phyloP scores from a whole-genome alignment of 1,140 invertebrate species.

The Rhynchophorus ferrugineus region DNA sequence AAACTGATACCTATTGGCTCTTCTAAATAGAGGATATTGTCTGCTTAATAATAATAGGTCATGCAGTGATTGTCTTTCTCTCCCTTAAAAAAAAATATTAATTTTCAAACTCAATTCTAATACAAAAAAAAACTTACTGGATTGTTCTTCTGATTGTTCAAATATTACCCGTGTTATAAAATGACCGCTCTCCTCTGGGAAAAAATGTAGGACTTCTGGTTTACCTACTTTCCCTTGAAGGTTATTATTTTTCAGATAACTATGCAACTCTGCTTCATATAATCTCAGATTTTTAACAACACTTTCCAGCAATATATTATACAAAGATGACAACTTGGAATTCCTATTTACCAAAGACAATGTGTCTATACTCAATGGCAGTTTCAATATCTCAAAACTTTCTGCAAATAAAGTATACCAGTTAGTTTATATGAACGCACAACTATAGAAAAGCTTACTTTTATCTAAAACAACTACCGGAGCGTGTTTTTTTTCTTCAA shows the following conservation, averaged over 20 bases:
- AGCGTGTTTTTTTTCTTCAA: constrained; percentile 31
- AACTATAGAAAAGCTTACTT: constrained; percentile 30
- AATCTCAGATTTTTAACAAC: constrained; percentile 59
- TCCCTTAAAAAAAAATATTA: constrained; percentile 45
- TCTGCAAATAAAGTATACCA: constrained; percentile 37
- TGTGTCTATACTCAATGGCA: constrained; percentile 59
- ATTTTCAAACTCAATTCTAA: background rate
- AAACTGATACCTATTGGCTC: constrained; percentile 58
- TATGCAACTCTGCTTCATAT: constrained; percentile 45
- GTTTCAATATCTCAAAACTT: constrained; percentile 42
- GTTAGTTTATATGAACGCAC: constrained; percentile 1
- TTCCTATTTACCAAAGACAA: constrained; percentile 60
- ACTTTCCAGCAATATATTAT: constrained; percentile 65
- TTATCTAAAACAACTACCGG: constrained; percentile 38
- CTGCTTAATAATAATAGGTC: constrained; percentile 57
- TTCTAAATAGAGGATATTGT: constrained; percentile 62
- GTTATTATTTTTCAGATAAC: constrained; percentile 20
- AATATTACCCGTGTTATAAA: constrained; percentile 68
- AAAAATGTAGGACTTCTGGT: constrained; percentile 58
- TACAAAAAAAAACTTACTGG: constrained; percentile 21
- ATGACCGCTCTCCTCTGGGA: constrained; percentile 58
- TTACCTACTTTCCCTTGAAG: constrained; percentile 17
- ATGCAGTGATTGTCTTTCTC: constrained; percentile 57
- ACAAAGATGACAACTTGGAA: constrained; percentile 54
- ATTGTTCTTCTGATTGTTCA: constrained; percentile 50